Evolutionary conservation across 2,113 vertebrate species (phyloP).

Genomic region (Phalacrocorax carbo): DNA sequence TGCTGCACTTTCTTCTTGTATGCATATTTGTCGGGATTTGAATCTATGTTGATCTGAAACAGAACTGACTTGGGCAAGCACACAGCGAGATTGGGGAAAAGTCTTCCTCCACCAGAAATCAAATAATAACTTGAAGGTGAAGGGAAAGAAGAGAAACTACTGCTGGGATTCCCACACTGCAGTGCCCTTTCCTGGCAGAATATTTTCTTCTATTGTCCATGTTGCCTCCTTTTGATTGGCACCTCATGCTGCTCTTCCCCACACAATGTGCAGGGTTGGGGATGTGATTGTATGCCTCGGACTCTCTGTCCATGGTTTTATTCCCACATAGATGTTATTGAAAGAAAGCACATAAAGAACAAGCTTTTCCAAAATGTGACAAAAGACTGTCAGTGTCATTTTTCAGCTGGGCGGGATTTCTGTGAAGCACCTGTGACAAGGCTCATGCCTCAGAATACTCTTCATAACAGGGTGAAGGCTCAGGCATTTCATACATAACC

Average conservation of each 20-base stretch:
- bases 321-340: not conserved
- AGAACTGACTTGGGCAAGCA: not conserved
- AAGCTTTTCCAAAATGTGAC: not conserved
- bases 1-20: not conserved
- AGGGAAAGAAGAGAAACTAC: not conserved
- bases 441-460: not conserved
- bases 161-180: not conserved
- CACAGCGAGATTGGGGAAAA: not conserved
- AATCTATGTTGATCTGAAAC: not conserved
- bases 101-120: not conserved
- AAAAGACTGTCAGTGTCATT: not conserved
- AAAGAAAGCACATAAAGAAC: not conserved
- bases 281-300: accelerated
- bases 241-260: not conserved
- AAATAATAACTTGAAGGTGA: not conserved
- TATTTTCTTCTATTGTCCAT: not conserved
- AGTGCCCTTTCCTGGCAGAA: not conserved
- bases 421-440: not conserved
- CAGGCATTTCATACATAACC: not conserved
- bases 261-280: not conserved
- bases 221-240: not conserved
- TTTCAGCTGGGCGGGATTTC: not conserved
- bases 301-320: not conserved
- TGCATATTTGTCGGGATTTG: not conserved
- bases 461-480: not conserved